Percentiles rank a stretch among this genome's conserved stretches.
These are phyloP conservation scores for Sebastes baramenuke DNA, from an alignment of 2,797 vertebrate genomes.

Conservation along the genomic window DNA sequence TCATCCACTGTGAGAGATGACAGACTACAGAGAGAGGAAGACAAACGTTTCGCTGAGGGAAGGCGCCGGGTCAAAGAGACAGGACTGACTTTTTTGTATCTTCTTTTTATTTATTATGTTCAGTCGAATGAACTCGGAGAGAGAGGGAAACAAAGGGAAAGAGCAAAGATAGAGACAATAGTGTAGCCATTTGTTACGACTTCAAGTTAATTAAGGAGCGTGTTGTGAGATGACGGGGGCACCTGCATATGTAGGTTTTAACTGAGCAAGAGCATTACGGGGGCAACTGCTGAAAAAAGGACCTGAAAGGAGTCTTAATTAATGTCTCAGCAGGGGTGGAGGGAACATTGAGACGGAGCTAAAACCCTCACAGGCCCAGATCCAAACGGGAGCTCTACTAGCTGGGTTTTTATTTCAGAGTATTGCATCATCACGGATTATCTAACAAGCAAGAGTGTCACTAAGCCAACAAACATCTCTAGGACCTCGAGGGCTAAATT, in stretches of 20 bases:
- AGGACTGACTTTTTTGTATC: constrained; percentile 51
- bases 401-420: constrained; percentile 78
- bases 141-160: constrained; percentile 38
- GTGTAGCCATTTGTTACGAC: constrained; percentile 70
- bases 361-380: constrained; percentile 71
- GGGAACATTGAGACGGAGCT: constrained; percentile 69
- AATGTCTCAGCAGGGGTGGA: constrained; percentile 80
- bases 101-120: constrained; percentile 60
- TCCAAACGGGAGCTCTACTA: constrained; percentile 63
- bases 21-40: constrained; percentile 71
- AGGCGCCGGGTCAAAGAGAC: constrained; percentile 63
- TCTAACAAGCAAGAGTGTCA: constrained; percentile 84
- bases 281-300: constrained; percentile 69
- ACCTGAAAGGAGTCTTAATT: constrained; percentile 82
- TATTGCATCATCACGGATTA: constrained; percentile 85
- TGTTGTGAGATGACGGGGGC: constrained; percentile 71
- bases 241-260: constrained; percentile 71
- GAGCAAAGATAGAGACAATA: constrained; percentile 48
- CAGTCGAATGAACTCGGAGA: constrained; percentile 28
- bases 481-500: constrained; percentile 81
- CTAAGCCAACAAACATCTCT: constrained; percentile 82
- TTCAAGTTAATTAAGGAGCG: constrained; percentile 80
- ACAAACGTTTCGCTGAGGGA: constrained; percentile 67
- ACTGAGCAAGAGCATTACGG: constrained; percentile 61
- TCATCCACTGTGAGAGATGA: constrained; percentile 73